Percentiles rank a stretch among this genome's conserved stretches.
phyloP scores from a whole-genome alignment of 1,140 invertebrate genomes.

The Bombus difficillimus region DNA sequence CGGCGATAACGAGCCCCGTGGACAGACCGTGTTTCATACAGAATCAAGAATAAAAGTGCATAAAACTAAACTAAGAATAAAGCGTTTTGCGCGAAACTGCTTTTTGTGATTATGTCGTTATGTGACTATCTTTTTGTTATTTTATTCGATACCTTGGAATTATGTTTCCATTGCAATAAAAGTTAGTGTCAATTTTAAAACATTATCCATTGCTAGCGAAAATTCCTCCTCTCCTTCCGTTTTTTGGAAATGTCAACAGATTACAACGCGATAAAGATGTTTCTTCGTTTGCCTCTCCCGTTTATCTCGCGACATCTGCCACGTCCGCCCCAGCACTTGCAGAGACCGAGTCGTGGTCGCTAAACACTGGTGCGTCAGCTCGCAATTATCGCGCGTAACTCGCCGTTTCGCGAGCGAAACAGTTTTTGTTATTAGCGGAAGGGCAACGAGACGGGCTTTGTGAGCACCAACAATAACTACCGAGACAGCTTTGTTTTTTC shows the following conservation, averaged over 20 bases:
- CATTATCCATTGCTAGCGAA: no score
- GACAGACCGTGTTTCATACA: background rate
- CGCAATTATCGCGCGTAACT: conserved; percentile 14
- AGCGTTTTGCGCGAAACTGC: background rate
- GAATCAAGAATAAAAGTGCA: background rate
- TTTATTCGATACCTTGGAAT: no score
- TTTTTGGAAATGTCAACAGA: background rate
- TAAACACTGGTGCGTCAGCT: background rate
- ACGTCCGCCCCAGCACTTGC: background rate
- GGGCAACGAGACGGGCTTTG: conserved; percentile 16
- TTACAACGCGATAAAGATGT: background rate
- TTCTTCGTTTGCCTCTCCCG: background rate
- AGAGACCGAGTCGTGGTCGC: background rate
- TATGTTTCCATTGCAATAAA: no score
- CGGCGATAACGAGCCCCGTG: background rate
- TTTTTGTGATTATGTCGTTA: no score
- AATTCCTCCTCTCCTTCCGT: background rate
- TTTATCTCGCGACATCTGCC: background rate
- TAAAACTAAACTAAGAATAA: background rate
- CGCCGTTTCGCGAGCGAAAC: background rate
- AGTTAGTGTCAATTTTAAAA: no score
- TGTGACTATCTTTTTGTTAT: no score
- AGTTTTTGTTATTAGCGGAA: conserved; percentile 23
- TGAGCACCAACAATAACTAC: conserved; percentile 1
- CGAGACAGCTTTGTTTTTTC: conserved; percentile 4